Conservation (phyloP, 2,888 invertebrate genomes). For the Hemaris fuciformis region DNA sequence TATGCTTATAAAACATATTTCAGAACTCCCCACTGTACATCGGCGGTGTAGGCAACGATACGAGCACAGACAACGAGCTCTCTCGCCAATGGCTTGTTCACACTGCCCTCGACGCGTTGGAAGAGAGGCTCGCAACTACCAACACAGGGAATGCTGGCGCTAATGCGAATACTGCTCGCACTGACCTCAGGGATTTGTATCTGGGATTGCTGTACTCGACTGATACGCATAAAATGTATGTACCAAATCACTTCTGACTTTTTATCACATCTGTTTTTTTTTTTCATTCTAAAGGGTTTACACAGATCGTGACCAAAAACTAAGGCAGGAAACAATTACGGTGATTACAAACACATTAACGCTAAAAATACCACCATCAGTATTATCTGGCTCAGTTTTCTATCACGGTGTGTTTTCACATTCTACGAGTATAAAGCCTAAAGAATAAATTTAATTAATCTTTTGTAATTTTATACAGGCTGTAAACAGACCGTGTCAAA, state of each 20-base stretch:
- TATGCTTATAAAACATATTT: constrained; percentile 32
- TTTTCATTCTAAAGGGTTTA: too few relatives aligned
- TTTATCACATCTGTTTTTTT: too few relatives aligned
- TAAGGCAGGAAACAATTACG: too few relatives aligned
- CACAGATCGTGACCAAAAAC: too few relatives aligned
- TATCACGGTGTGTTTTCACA: too few relatives aligned
- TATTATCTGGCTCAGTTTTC: too few relatives aligned
- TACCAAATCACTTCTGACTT: not conserved
- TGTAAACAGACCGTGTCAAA: too few relatives aligned
- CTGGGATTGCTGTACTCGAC: constrained; percentile 95
- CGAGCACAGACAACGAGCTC: constrained; percentile 90
- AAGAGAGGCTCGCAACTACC: constrained; percentile 86
- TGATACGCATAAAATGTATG: constrained; percentile 97
- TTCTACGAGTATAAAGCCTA: too few relatives aligned
- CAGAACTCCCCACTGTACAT: constrained; percentile 97
- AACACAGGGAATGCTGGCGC: constrained; percentile 69
- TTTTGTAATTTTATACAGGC: too few relatives aligned
- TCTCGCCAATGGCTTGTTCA: constrained; percentile 97
- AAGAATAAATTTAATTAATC: too few relatives aligned
- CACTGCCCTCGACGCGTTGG: constrained; percentile 94
- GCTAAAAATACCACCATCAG: too few relatives aligned
- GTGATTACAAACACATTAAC: too few relatives aligned
- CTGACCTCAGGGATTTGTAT: constrained; percentile 93
- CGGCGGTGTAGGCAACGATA: constrained; percentile 72
- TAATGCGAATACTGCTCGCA: constrained; percentile 80